Evolutionary conservation across 1,140 invertebrate species (phyloP).

Genomic region (Drosophila suzukii): DNA sequence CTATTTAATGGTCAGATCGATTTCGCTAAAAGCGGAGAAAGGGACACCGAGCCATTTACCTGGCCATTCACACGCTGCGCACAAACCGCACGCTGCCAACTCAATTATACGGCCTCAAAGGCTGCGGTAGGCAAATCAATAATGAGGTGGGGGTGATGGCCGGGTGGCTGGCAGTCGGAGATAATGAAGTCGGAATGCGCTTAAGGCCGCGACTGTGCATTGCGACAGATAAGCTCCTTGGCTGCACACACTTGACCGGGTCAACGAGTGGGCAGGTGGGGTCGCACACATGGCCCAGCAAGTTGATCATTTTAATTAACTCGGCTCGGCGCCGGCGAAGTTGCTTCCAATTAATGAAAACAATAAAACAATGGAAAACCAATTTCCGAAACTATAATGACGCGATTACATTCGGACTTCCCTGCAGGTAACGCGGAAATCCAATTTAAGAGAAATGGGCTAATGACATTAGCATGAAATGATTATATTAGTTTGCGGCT

Average conservation of each 20-base stretch:
- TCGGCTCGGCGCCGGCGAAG: background rate
- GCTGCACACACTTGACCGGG: conserved; percentile 32
- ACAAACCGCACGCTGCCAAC: conserved; percentile 38
- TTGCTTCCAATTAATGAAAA: conserved; percentile 28
- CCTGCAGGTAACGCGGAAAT: background rate
- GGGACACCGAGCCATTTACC: conserved; percentile 29
- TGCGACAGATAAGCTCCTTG: conserved; percentile 38
- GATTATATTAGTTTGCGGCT: too few relatives aligned
- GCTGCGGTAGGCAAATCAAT: conserved; percentile 39
- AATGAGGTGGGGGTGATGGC: background rate
- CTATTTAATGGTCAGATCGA: conserved; percentile 23
- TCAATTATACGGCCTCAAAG: conserved; percentile 67
- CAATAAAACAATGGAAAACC: conserved; percentile 39
- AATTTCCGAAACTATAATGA: conserved; percentile 38
- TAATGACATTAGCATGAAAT: background rate
- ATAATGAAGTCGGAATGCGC: conserved; percentile 36
- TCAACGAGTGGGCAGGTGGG: conserved; percentile 39
- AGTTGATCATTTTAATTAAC: conserved; percentile 37
- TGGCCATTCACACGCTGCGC: conserved; percentile 55
- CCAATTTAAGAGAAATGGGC: background rate
- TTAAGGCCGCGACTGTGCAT: conserved; percentile 28
- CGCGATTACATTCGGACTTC: conserved; percentile 2
- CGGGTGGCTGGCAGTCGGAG: background rate
- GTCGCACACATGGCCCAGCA: background rate
- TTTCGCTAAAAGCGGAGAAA: conserved; percentile 11